These are phyloP conservation scores for Struthidea cinerea DNA, from an alignment of 2,113 vertebrate species.

Conservation along the genomic window DNA sequence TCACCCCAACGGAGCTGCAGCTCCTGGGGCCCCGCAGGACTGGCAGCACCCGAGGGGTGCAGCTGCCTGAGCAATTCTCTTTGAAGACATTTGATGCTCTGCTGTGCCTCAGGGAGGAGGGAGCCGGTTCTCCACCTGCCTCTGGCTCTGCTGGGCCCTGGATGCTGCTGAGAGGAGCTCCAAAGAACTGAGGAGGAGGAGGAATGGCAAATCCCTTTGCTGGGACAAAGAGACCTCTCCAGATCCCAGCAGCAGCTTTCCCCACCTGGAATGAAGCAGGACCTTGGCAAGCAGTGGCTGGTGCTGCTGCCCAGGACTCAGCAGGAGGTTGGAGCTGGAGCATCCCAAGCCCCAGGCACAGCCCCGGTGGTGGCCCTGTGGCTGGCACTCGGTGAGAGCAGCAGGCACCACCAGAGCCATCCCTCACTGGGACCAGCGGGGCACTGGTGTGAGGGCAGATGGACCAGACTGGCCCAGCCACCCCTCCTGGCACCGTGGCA, in stretches of 20 bases:
- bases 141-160: not conserved
- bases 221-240: not conserved
- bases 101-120: not conserved
- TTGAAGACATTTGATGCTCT: not conserved
- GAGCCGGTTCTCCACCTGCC: rapidly evolving
- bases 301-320: not conserved
- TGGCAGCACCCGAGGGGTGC: rapidly evolving
- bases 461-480: not conserved
- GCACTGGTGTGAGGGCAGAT: not conserved
- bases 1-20: not conserved
- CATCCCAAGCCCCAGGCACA: not conserved
- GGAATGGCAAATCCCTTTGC: not conserved
- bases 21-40: not conserved
- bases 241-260: not conserved
- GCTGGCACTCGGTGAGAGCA: not conserved
- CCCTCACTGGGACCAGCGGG: not conserved
- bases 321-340: not conserved
- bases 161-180: not conserved
- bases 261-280: not conserved
- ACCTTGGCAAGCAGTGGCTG: not conserved
- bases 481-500: rapidly evolving
- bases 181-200: not conserved
- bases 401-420: rapidly evolving
- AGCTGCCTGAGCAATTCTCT: not conserved
- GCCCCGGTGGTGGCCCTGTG: not conserved